A percentile compares a stretch with the other conserved stretches of the same genome.
Evolutionary conservation across 2,888 invertebrate species (phyloP).

Genomic region (Boloria selene): DNA sequence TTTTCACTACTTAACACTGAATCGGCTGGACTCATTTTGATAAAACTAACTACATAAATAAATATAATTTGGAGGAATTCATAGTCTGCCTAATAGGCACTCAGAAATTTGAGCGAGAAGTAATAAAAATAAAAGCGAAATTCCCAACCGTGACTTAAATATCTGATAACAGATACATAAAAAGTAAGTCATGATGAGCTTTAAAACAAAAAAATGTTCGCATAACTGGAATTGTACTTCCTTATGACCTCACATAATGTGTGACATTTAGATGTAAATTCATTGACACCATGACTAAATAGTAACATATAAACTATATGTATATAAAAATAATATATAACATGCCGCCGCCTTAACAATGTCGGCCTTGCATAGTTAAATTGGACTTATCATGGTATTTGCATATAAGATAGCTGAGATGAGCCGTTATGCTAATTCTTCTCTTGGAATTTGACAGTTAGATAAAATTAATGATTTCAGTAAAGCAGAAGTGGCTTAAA

Average conservation of each 20-base stretch:
- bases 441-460: conserved; percentile 37
- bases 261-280: conserved; percentile 16
- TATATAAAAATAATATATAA: conserved; percentile 54
- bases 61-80: too few relatives aligned
- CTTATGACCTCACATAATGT: conserved; percentile 32
- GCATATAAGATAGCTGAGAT: conserved; percentile 41
- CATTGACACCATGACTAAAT: conserved; percentile 45
- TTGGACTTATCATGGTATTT: conserved; percentile 43
- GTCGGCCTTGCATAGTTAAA: conserved; percentile 54
- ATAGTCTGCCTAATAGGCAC: too few relatives aligned
- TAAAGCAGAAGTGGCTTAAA: conserved; percentile 29
- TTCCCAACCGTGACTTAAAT: too few relatives aligned
- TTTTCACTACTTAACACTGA: too few relatives aligned
- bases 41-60: too few relatives aligned
- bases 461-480: conserved; percentile 19
- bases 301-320: conserved; percentile 50
- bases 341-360: conserved; percentile 48
- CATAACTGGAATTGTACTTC: conserved; percentile 30
- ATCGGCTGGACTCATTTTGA: too few relatives aligned
- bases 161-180: too few relatives aligned
- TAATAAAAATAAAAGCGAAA: not conserved
- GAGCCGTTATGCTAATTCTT: conserved; percentile 43
- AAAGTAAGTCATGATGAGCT: too few relatives aligned
- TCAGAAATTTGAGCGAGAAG: too few relatives aligned
- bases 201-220: not conserved